Percentiles rank a stretch among this genome's conserved stretches.
Evolutionary conservation across 2,888 invertebrate species (phyloP).

Genomic region (Nomada flava): DNA sequence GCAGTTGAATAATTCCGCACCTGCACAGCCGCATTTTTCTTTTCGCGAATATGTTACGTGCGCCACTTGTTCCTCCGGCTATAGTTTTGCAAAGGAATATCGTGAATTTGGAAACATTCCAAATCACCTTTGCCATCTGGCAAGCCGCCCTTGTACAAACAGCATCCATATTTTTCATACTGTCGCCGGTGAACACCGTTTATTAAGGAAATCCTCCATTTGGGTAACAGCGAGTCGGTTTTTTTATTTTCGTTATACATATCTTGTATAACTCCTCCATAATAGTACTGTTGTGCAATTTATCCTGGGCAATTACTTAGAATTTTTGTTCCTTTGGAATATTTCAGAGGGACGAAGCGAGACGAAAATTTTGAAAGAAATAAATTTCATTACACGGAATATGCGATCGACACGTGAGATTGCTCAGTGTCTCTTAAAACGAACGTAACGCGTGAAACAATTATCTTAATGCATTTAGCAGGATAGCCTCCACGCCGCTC

Average conservation of each 20-base stretch:
- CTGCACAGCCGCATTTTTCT: constrained; percentile 42
- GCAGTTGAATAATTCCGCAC: constrained; percentile 35
- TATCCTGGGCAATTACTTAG: too few relatives aligned
- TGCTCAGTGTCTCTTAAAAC: too few relatives aligned
- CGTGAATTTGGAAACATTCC: constrained; percentile 54
- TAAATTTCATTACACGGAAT: not conserved
- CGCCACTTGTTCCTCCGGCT: constrained; percentile 51
- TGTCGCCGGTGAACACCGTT: constrained; percentile 11
- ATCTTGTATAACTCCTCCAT: not conserved
- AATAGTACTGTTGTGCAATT: too few relatives aligned
- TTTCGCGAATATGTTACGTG: constrained; percentile 35
- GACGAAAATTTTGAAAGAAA: not conserved
- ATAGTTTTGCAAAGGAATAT: constrained; percentile 46
- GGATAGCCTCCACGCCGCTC: not conserved
- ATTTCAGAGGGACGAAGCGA: too few relatives aligned
- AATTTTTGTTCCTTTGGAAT: too few relatives aligned
- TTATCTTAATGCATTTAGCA: constrained; percentile 1
- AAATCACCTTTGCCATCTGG: constrained; percentile 61
- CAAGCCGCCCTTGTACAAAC: constrained; percentile 14
- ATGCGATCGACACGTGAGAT: not conserved
- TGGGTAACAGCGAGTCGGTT: not conserved
- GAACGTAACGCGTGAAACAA: not conserved
- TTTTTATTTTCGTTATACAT: not conserved
- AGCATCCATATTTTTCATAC: constrained; percentile 47
- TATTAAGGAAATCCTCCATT: not conserved